phyloP scores from a whole-genome alignment of 2,797 vertebrate species.

The Rhinella marina region DNA sequence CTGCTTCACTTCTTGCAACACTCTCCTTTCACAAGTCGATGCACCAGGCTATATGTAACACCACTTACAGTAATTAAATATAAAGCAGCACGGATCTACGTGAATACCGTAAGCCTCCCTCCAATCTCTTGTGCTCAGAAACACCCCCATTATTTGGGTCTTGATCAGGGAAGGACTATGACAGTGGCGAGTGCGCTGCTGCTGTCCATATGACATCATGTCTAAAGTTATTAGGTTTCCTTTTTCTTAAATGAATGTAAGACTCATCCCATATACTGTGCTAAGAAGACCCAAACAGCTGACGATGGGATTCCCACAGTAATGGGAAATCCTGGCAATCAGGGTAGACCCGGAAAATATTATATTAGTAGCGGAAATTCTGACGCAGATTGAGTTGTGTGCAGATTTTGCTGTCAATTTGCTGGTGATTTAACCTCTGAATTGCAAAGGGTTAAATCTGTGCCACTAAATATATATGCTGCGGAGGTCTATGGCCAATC shows the following conservation, averaged over 20 bases:
- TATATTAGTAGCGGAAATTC: too few species aligned
- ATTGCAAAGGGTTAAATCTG: too few species aligned
- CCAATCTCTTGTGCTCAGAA: not conserved
- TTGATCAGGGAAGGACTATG: not conserved
- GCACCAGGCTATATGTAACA: not conserved
- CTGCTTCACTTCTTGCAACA: slow-evolving; percentile 42
- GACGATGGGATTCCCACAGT: not conserved
- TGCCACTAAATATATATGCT: too few species aligned
- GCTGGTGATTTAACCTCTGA: too few species aligned
- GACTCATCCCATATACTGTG: not conserved
- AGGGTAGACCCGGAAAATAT: not conserved
- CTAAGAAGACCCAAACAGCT: not conserved
- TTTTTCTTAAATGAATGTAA: not conserved
- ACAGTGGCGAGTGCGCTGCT: not conserved
- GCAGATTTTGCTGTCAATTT: too few species aligned
- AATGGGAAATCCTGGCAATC: not conserved
- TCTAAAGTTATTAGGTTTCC: not conserved
- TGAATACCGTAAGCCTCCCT: not conserved
- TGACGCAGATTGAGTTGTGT: too few species aligned
- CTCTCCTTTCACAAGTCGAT: slow-evolving; percentile 8
- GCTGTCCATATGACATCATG: not conserved
- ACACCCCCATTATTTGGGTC: not conserved
- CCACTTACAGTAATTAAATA: not conserved
- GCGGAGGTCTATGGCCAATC: too few species aligned
- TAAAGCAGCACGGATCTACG: not conserved